Conservation (phyloP, 2,888 invertebrate genomes). For the Orthonychiurus folsomi region DNA sequence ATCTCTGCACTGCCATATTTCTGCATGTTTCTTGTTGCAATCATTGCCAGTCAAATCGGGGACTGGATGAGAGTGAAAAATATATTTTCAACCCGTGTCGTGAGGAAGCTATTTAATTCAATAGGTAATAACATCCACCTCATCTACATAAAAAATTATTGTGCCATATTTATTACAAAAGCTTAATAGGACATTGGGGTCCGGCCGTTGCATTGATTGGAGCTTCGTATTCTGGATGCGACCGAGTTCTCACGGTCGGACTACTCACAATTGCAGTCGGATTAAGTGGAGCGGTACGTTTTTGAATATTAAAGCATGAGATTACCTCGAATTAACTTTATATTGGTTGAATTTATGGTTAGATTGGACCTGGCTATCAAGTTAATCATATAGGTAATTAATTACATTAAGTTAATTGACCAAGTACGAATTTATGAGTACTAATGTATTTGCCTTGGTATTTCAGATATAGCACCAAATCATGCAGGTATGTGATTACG, state of each 20-base stretch:
- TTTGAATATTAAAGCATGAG: neutral
- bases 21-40: conserved; percentile 58
- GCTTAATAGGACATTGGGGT: conserved; percentile 54
- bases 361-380: conserved; percentile 8
- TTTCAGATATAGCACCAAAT: conserved; percentile 65
- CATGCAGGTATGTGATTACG: too few relatives aligned
- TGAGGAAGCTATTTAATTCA: conserved; percentile 48
- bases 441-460: too few relatives aligned
- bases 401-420: too few relatives aligned
- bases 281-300: conserved; percentile 16
- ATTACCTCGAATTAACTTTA: neutral
- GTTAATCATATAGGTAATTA: conserved; percentile 62
- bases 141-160: too few relatives aligned
- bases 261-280: conserved; percentile 56
- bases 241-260: conserved; percentile 53
- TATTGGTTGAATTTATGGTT: conserved; percentile 2
- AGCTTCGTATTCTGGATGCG: conserved; percentile 60
- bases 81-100: conserved; percentile 44
- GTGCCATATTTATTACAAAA: neutral
- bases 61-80: conserved; percentile 51
- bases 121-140: too few relatives aligned
- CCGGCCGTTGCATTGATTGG: conserved; percentile 59
- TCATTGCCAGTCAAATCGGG: conserved; percentile 57
- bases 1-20: conserved; percentile 58
- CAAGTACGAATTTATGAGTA: too few relatives aligned